A percentile compares a stretch with the other conserved stretches of the same genome.
Conservation (phyloP, 2,113 vertebrate genomes). For the Cyprinodon brontotheroides region DNA sequence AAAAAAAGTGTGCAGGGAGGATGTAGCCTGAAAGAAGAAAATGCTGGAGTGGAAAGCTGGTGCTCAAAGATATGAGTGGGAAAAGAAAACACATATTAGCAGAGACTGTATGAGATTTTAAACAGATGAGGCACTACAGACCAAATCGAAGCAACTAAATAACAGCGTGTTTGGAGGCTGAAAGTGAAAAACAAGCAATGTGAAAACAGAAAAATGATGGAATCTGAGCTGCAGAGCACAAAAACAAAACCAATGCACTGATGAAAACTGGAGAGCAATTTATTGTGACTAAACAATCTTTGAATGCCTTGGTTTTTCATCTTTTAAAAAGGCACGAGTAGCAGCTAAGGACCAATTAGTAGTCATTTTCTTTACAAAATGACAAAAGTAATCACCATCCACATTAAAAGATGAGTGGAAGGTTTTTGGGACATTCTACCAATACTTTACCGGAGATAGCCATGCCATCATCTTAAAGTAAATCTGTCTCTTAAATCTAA, state of each 20-base stretch:
- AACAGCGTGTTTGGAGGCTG: not conserved
- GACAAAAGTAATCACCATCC: slow-evolving; percentile 54
- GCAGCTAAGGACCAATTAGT: slow-evolving; percentile 52
- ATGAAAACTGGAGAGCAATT: slow-evolving; percentile 54
- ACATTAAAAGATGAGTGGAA: slow-evolving; percentile 44
- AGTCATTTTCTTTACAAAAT: slow-evolving; percentile 49
- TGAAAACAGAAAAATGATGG: slow-evolving; percentile 14
- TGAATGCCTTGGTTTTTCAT: slow-evolving; percentile 26
- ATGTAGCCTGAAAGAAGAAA: slow-evolving; percentile 10
- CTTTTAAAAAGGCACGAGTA: slow-evolving; percentile 40
- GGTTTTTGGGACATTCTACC: slow-evolving; percentile 14
- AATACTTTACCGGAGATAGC: slow-evolving; percentile 38
- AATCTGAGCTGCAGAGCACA: not conserved
- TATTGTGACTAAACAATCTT: slow-evolving; percentile 39
- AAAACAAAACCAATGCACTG: slow-evolving; percentile 5
- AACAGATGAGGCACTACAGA: slow-evolving; percentile 39
- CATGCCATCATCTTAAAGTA: slow-evolving; percentile 24
- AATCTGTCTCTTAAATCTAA: slow-evolving; percentile 41
- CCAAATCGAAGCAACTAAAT: slow-evolving; percentile 14
- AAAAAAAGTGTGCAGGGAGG: not conserved
- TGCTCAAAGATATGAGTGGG: not conserved
- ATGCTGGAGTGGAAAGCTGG: slow-evolving; percentile 22
- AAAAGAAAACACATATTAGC: slow-evolving; percentile 30
- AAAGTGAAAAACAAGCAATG: slow-evolving; percentile 24
- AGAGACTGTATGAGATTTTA: slow-evolving; percentile 18